Evolutionary conservation across 1,140 invertebrate genomes (phyloP), one percentile per base, ranked within the genome.

Genomic region (Heterodera schachtii): DNA sequence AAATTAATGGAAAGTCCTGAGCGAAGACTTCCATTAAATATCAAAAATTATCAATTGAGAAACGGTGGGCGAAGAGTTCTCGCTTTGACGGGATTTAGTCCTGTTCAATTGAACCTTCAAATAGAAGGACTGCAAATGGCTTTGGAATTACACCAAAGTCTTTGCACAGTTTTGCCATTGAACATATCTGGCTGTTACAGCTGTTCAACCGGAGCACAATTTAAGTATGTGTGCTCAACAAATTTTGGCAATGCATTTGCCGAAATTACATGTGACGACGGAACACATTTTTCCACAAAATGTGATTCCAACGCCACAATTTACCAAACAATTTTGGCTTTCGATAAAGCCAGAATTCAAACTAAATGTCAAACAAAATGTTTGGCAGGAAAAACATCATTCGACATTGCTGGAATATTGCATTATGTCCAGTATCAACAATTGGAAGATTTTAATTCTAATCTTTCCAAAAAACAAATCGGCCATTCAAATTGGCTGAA

Each of bases 121-220:
- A 73, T 73, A 49, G 47, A 73, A 46, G 47, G 47, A 0, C 16
- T 73, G 3, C 9, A 73, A 49, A 13, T 73, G 47, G 9, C 47
- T 13, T 13, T 49, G 47, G 70, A 16, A 49, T 16, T 73, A 19
- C 7, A 4, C 19, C 44, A 73, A 49, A 13, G 44, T n/a, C 43
- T 49, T n/a, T 73, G 71, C 4, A 44, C 44, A 73, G 19, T 73
- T 46, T 4, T 49, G 13, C 43, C 47, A 21, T 4, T 16, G 13
- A 49, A 73, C 19, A 4, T 73, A 13, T 16, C 44, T 4, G 71
- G 71, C 4, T 73, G 71, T 73, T 73, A 73, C 13, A 11, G 19
- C 13, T 73, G 71, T n/a, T 73, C 47, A 73, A 21, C 71, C 1
- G 71, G 71, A 16, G 71, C 47, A 46, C 13, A 73, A 73, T 46